Evolutionary conservation across 2,113 vertebrate species (phyloP).

Genomic region (Gnathonemus echidnorhynchus): DNA sequence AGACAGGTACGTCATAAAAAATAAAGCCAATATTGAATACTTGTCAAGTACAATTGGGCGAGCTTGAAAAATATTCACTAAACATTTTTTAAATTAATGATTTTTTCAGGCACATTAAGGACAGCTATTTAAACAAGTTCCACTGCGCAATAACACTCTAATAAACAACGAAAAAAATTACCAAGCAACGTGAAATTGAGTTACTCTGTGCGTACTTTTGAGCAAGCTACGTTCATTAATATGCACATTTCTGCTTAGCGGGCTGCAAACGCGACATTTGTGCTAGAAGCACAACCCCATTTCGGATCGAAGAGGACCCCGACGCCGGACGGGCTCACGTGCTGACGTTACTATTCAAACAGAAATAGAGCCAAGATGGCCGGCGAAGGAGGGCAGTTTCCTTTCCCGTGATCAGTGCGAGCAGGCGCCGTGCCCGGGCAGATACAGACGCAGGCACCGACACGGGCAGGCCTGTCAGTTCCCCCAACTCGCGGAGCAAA

Average conservation of each 20-base stretch:
- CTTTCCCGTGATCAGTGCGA: neutral
- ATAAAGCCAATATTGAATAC: neutral
- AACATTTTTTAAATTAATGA: neutral
- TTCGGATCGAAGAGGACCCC: constrained; percentile 6
- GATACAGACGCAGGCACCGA: neutral
- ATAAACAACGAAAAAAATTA: neutral
- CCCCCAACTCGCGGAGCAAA: constrained; percentile 14
- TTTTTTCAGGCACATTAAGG: constrained; percentile 8
- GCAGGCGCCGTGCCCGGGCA: neutral
- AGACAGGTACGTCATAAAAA: neutral
- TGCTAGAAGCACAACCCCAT: neutral
- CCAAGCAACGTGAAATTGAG: neutral
- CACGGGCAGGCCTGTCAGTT: constrained; percentile 19
- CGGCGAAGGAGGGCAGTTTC: neutral
- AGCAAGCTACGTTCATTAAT: neutral
- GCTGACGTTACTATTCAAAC: neutral
- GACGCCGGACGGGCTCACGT: neutral
- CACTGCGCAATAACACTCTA: neutral
- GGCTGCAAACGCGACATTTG: neutral
- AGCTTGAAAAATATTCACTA: neutral
- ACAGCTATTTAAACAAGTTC: constrained; percentile 12
- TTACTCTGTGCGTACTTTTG: neutral
- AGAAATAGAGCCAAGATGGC: constrained; percentile 20
- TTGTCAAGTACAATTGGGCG: neutral
- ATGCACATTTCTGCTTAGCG: neutral